Conservation (phyloP, 2,797 vertebrate genomes). For the Clarias fuscus region DNA sequence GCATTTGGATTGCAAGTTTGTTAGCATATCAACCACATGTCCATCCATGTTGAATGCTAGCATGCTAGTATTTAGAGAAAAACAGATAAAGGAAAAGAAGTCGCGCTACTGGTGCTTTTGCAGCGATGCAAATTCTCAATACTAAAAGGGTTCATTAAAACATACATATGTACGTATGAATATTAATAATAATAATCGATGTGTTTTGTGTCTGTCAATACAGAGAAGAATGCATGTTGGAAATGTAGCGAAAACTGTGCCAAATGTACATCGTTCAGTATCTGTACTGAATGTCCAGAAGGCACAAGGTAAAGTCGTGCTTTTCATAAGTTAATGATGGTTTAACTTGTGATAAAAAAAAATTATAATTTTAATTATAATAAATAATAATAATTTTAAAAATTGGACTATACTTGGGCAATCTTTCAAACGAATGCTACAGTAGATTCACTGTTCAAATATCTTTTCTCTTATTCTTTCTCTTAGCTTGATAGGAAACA, state of each 20-base stretch:
- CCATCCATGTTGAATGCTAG: neutral
- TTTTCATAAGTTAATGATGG: conserved; percentile 47
- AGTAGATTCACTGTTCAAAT: neutral
- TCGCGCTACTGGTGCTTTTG: neutral
- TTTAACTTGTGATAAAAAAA: neutral
- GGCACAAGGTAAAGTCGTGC: conserved; percentile 84
- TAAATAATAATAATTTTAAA: no score
- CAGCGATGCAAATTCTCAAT: neutral
- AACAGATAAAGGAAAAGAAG: no score
- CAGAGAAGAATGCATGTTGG: conserved; percentile 87
- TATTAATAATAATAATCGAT: neutral
- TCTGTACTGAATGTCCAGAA: conserved; percentile 90
- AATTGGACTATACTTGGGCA: neutral
- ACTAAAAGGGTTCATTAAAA: neutral
- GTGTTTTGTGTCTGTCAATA: conserved; percentile 14
- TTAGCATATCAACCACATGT: neutral
- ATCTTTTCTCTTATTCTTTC: conserved; percentile 29
- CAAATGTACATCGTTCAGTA: conserved; percentile 84
- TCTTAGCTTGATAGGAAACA: conserved; percentile 85
- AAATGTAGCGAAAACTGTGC: conserved; percentile 91
- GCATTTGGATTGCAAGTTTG: neutral
- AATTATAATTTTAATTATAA: no score
- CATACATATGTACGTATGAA: no score
- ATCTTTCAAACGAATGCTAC: neutral
- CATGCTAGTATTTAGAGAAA: neutral